Evolutionary conservation across 2,888 invertebrate species (phyloP).

Genomic region (Dynastes maya): DNA sequence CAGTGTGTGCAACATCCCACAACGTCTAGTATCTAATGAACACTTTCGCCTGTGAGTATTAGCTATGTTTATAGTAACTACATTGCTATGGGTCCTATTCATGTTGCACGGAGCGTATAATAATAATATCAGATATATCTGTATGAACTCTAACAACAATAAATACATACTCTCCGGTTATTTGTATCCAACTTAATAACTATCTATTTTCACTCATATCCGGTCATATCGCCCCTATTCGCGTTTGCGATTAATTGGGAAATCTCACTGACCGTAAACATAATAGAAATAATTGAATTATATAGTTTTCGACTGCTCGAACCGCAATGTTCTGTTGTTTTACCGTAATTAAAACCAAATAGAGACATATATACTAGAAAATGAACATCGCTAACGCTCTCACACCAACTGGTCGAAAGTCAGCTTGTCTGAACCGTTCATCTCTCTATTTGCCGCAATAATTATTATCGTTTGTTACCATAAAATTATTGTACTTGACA

Average conservation of each 20-base stretch:
- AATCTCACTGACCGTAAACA: neutral
- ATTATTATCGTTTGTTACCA: neutral
- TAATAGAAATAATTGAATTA: constrained; percentile 25
- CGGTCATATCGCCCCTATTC: neutral
- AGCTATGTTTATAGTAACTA: too few relatives aligned
- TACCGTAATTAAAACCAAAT: constrained; percentile 11
- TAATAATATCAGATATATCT: too few relatives aligned
- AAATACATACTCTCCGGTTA: too few relatives aligned
- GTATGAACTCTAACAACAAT: too few relatives aligned
- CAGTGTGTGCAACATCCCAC: too few relatives aligned
- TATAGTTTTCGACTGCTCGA: neutral
- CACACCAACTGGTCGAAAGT: neutral
- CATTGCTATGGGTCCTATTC: too few relatives aligned
- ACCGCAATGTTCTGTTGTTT: neutral
- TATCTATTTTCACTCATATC: neutral
- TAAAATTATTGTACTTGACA: constrained; percentile 21
- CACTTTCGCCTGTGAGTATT: too few relatives aligned
- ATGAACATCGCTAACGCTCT: too few relatives aligned
- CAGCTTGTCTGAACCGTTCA: neutral
- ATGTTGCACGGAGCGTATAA: too few relatives aligned
- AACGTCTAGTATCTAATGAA: too few relatives aligned
- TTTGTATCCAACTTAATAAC: too few relatives aligned
- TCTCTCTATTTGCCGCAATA: neutral
- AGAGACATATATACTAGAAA: neutral
- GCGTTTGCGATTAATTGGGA: neutral